phyloP scores from a whole-genome alignment of 2,888 invertebrate species.

The Sphaerophoria taeniata region DNA sequence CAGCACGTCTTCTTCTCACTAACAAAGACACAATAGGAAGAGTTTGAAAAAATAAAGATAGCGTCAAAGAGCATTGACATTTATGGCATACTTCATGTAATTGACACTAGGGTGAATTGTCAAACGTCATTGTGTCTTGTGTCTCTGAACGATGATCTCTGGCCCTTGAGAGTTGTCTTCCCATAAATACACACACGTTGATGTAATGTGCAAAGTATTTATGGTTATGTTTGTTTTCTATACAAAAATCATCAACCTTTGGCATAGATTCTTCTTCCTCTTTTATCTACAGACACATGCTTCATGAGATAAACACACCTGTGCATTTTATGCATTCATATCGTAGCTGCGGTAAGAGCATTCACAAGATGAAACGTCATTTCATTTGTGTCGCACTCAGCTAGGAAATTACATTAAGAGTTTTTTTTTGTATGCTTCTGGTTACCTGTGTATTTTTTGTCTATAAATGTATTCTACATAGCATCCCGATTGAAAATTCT shows the following conservation, averaged over 20 bases:
- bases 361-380: slow-evolving; percentile 44
- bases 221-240: background rate
- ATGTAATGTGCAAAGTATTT: no score
- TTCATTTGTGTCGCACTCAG: slow-evolving; percentile 61
- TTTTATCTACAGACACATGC: background rate
- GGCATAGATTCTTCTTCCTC: slow-evolving; percentile 26
- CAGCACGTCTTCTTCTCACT: slow-evolving; percentile 12
- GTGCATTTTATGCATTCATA: slow-evolving; percentile 35
- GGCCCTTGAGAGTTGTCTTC: slow-evolving; percentile 3
- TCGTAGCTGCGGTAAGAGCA: background rate
- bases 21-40: background rate
- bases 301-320: slow-evolving; percentile 20
- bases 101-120: slow-evolving; percentile 39
- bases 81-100: slow-evolving; percentile 18
- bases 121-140: slow-evolving; percentile 18
- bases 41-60: background rate
- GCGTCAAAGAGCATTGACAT: slow-evolving; percentile 8
- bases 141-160: slow-evolving; percentile 27
- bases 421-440: background rate
- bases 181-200: background rate
- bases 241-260: slow-evolving; percentile 24
- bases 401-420: slow-evolving; percentile 66
- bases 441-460: background rate
- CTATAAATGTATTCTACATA: background rate
- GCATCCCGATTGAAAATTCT: slow-evolving; percentile 21